A percentile compares a stretch with the other conserved stretches of the same genome.
Conservation (phyloP, 2,888 invertebrate species). For the Stenodera caucasica region DNA sequence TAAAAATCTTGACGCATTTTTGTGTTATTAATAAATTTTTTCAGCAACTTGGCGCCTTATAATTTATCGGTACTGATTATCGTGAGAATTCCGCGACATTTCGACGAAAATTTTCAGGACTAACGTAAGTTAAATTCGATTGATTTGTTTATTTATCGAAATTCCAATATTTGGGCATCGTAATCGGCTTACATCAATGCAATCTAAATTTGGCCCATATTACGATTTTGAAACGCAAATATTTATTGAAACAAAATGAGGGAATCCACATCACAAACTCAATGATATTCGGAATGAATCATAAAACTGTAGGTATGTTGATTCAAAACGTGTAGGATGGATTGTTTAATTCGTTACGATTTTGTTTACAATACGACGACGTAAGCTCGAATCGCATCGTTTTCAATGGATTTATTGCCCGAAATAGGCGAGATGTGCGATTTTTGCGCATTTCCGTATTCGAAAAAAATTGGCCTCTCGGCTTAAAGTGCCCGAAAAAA, state of each 20-base stretch:
- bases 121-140: background rate
- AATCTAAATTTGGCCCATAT: background rate
- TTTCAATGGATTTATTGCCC: no score
- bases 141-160: background rate
- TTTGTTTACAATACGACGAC: background rate
- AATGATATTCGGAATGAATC: conserved; percentile 1
- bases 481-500: no score
- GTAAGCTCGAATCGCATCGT: no score
- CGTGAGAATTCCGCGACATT: background rate
- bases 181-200: background rate
- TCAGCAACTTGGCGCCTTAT: background rate
- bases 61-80: background rate
- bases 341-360: no score
- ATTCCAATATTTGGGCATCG: background rate
- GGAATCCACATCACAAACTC: background rate
- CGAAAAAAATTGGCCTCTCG: no score
- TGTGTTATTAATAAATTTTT: background rate
- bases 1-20: background rate
- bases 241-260: background rate
- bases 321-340: background rate
- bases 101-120: background rate
- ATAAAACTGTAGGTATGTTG: background rate
- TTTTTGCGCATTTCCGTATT: no score
- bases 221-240: background rate
- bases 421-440: no score